Percentiles rank a stretch among this genome's conserved stretches.
These are phyloP conservation scores for Sebastes matsubarae DNA, from an alignment of 2,797 vertebrate species.

Conservation along the genomic window DNA sequence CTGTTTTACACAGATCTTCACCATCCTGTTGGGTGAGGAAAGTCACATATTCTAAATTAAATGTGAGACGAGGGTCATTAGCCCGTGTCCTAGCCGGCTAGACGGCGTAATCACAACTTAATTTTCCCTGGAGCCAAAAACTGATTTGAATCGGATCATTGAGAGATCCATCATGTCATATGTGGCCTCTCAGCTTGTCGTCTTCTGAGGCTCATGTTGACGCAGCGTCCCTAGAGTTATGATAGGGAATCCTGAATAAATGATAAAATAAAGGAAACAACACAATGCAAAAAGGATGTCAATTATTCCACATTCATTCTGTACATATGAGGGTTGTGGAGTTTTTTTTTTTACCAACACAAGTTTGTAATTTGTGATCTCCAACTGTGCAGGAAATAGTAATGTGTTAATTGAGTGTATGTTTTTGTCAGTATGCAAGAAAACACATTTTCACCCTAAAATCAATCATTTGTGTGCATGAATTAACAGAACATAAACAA, in stretches of 20 bases:
- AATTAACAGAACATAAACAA: not conserved
- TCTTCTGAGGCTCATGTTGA: not conserved
- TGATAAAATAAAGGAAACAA: not conserved
- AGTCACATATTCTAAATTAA: not conserved
- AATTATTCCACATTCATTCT: not conserved
- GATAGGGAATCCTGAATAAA: not conserved
- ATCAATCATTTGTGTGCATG: not conserved
- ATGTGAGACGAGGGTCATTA: not conserved
- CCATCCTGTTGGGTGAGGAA: not conserved
- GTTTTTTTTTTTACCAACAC: not conserved
- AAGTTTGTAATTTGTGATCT: not conserved
- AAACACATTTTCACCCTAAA: not conserved
- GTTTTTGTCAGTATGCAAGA: not conserved
- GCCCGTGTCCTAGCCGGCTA: not conserved
- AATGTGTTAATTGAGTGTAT: not conserved
- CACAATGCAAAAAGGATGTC: not conserved
- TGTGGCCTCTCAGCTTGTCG: not conserved
- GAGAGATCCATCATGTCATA: not conserved
- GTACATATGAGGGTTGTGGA: not conserved
- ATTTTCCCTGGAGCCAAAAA: not conserved
- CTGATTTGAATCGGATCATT: not conserved
- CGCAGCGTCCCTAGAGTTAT: not conserved
- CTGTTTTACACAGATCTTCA: not conserved
- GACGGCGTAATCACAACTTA: not conserved
- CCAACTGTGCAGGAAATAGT: not conserved